Conservation (phyloP, 2,888 invertebrate species). For the Orthosia gothica region DNA sequence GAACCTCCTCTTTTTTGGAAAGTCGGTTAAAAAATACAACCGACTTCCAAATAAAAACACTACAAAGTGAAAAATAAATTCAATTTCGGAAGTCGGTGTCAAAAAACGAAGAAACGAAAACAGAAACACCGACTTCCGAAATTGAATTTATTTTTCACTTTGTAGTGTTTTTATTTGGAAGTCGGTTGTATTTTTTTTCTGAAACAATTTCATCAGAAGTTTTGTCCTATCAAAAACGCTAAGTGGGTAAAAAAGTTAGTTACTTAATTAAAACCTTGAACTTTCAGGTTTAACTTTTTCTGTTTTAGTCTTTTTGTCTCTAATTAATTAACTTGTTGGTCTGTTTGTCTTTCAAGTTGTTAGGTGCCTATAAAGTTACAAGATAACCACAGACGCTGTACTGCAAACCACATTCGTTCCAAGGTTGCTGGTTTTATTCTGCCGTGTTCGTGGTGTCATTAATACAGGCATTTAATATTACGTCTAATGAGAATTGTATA, state of each 20-base stretch:
- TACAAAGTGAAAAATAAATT: too few relatives aligned
- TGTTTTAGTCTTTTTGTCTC: neutral
- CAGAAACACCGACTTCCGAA: too few relatives aligned
- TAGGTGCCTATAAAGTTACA: constrained; percentile 19
- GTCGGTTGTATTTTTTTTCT: too few relatives aligned
- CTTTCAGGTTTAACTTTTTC: neutral
- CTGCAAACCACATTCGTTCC: constrained; percentile 38
- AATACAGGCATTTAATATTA: constrained; percentile 2
- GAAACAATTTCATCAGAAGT: neutral
- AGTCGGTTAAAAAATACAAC: too few relatives aligned
- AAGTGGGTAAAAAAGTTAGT: neutral
- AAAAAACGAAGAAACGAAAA: too few relatives aligned
- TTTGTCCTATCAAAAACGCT: neutral
- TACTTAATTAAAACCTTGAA: neutral
- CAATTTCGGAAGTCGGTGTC: too few relatives aligned
- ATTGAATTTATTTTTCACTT: too few relatives aligned
- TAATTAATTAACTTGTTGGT: constrained; percentile 8
- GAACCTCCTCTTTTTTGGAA: too few relatives aligned
- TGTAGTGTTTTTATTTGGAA: too few relatives aligned
- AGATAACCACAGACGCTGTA: constrained; percentile 35
- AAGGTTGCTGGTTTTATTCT: constrained; percentile 22
- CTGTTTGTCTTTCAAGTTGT: constrained; percentile 14
- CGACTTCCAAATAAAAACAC: too few relatives aligned
- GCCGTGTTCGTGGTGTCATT: constrained; percentile 25
- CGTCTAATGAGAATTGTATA: neutral